phyloP scores from a whole-genome alignment of 2,797 vertebrate species.

The Pyrocephalus nanus region DNA sequence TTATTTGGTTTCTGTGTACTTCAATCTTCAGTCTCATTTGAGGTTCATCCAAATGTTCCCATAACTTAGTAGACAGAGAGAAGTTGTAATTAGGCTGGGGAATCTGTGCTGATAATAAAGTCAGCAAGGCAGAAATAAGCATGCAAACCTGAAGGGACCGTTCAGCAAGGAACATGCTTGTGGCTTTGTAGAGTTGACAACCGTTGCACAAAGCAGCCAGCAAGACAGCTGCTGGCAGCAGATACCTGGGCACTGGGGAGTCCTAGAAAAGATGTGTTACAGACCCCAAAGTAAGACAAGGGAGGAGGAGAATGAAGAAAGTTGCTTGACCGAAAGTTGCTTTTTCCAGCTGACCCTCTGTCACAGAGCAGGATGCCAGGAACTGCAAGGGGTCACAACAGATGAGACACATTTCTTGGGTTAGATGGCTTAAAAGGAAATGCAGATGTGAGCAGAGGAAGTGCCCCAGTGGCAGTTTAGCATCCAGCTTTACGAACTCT shows the following conservation, averaged over 20 bases:
- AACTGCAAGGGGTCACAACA: accelerated
- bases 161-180: background rate
- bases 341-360: background rate
- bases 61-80: background rate
- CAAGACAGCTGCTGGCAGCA: conserved; percentile 2
- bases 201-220: background rate
- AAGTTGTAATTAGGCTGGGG: conserved; percentile 11
- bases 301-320: background rate
- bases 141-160: background rate
- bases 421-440: background rate
- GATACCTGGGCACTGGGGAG: background rate
- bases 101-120: conserved; percentile 38
- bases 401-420: background rate
- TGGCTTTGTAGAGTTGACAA: background rate
- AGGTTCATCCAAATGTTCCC: background rate
- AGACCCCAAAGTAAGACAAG: background rate
- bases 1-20: background rate
- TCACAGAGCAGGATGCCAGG: background rate
- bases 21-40: background rate
- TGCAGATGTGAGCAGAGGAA: background rate
- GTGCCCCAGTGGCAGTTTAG: background rate
- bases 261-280: background rate
- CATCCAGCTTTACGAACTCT: background rate
- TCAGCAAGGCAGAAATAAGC: conserved; percentile 43
- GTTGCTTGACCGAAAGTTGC: background rate